Conservation (phyloP, 37 sponge, comb jelly and placozoan genomes). For the Chondrosia reniformis region DNA sequence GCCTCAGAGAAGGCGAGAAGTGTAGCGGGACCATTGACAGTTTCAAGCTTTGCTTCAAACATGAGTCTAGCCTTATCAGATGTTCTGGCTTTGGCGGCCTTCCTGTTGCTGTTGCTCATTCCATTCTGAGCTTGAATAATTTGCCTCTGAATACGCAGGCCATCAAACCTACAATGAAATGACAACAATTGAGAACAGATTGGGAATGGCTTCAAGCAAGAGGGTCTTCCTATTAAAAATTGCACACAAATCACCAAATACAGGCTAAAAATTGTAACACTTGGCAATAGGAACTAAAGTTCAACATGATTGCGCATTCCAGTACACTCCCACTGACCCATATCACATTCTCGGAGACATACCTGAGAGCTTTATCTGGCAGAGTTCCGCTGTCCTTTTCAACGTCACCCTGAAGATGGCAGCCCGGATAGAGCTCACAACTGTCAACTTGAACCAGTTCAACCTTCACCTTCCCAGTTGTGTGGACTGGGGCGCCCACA, state of each 20-base stretch:
- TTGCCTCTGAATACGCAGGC: conserved; percentile 65
- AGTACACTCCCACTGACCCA: no score
- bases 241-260: no score
- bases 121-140: conserved; percentile 23
- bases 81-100: conserved; percentile 12
- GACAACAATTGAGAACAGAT: neutral
- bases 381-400: conserved; percentile 28
- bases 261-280: no score
- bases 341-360: no score
- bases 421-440: conserved; percentile 24
- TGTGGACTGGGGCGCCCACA: conserved; percentile 20
- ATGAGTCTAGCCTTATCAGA: conserved; percentile 47
- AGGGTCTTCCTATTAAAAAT: no score
- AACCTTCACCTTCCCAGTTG: conserved; percentile 36
- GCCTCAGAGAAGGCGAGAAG: conserved; percentile 17
- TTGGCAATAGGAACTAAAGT: no score
- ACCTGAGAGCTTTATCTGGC: no score
- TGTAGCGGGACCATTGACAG: conserved; percentile 15
- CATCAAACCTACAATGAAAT: conserved; percentile 54
- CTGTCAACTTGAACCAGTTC: conserved; percentile 56
- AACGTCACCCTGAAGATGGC: conserved; percentile 37
- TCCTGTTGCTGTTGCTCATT: neutral
- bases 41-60: conserved; percentile 46
- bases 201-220: no score
- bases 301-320: no score